Base-by-base conservation (phyloP, 2,888 invertebrate species). In the Syrista parreyssii region DNA sequence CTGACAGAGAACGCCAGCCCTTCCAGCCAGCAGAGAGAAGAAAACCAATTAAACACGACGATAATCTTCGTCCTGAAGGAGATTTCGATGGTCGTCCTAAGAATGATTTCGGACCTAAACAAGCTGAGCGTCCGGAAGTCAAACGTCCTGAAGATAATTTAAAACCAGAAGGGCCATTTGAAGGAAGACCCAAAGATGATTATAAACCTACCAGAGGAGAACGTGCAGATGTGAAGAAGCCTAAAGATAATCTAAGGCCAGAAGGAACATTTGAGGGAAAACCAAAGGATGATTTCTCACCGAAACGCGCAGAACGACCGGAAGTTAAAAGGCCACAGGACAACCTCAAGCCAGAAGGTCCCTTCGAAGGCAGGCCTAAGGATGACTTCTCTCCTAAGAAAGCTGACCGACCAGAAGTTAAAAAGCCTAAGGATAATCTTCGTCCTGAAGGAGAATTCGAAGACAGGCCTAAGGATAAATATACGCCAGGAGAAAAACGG, bases 31-130 rank as follows among this genome's bases (percentile, higher is more conserved):
- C 94, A 85, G 89, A 93, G 35, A 87, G 91, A 72, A 85, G 86
- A 1, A 82, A 78, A 34, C 84, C 84, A 11, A 86, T 85, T 23
- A 75, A 87, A 40, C 88, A 85, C 0, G 71, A 88, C 68, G 94
- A 94, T 83, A 93, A 93, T 86, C 84, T 94, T 33, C 89, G 84
- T 73, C 92, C 92, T 0, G 93, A 93, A 87, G 93, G 93, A 12
- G 90, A 89, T 32, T 93, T 93, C 86, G 92, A 93, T 82, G 92
- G 92, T 9, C 91, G 88, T 12, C 92, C 92, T 0, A 90, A 85
- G 68, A 87, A 89, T 74, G 92, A 92, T 82, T 88, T 82, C 9
- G 92, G 88, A 80, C 91, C 91, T 15, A 92, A 89, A 85, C 84
- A 87, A 73, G 89, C 86, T 9, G 92, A 91, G 77, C 84, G 90